phyloP scores from a whole-genome alignment of 1,140 invertebrate genomes.

The Liolophura sinensis region DNA sequence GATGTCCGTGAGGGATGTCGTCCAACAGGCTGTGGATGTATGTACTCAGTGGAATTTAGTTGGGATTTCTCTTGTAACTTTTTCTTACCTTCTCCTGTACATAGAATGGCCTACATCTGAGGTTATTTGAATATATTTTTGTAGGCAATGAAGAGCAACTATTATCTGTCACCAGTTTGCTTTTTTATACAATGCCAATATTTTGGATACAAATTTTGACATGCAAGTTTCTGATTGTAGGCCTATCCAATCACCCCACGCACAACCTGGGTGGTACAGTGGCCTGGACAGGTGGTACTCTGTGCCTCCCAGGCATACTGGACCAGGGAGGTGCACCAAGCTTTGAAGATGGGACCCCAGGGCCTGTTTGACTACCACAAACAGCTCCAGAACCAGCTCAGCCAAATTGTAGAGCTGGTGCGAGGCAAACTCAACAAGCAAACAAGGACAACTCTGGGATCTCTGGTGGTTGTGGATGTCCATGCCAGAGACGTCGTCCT shows the following conservation, averaged over 20 bases:
- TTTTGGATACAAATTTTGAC: neutral
- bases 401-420: slow-evolving; percentile 57
- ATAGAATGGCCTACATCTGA: no score
- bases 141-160: neutral
- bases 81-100: no score
- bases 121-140: neutral
- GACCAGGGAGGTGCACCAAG: slow-evolving; percentile 58
- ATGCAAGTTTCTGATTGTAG: slow-evolving; percentile 22
- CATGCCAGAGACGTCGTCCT: slow-evolving; percentile 57
- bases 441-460: slow-evolving; percentile 56
- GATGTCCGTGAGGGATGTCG: slow-evolving; percentile 54
- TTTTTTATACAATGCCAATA: neutral
- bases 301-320: slow-evolving; percentile 60
- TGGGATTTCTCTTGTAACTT: no score
- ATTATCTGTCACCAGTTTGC: neutral
- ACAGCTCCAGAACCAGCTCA: slow-evolving; percentile 49
- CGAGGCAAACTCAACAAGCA: slow-evolving; percentile 58
- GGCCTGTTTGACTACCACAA: slow-evolving; percentile 51
- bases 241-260: slow-evolving; percentile 52
- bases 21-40: slow-evolving; percentile 48
- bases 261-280: slow-evolving; percentile 57
- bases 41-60: neutral
- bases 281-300: slow-evolving; percentile 60
- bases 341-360: slow-evolving; percentile 40
- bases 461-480: slow-evolving; percentile 59